These are phyloP conservation scores for Sitobion miscanthi DNA, from an alignment of 1,140 invertebrate genomes.

Conservation along the genomic window DNA sequence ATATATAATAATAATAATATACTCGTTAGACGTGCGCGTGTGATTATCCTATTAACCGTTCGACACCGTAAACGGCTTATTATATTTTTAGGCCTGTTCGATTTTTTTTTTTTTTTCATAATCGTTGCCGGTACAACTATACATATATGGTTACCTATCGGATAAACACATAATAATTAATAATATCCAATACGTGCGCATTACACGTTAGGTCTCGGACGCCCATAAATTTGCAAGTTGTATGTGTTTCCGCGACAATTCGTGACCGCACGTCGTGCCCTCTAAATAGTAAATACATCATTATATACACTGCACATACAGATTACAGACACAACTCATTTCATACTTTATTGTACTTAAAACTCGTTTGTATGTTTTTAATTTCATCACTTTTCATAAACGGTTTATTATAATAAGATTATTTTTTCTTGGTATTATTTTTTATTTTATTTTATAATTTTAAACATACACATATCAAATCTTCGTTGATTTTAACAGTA, in stretches of 20 bases:
- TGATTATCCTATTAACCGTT: slow-evolving; percentile 40
- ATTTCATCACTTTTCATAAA: slow-evolving; percentile 5
- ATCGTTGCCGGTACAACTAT: not conserved
- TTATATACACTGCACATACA: slow-evolving; percentile 25
- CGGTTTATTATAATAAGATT: not conserved
- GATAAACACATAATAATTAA: slow-evolving; percentile 14
- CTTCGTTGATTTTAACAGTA: not conserved
- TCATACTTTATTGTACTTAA: not conserved
- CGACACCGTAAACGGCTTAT: slow-evolving; percentile 31
- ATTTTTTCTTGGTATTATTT: slow-evolving; percentile 9
- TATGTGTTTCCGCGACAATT: slow-evolving; percentile 11
- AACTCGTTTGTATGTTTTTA: slow-evolving; percentile 1
- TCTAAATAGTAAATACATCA: slow-evolving; percentile 13
- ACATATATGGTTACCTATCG: not conserved
- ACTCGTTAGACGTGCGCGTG: slow-evolving; percentile 20
- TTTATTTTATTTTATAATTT: not conserved
- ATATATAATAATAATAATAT: slow-evolving; percentile 3
- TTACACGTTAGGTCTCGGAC: not conserved
- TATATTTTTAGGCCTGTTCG: slow-evolving; percentile 24
- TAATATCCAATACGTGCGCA: slow-evolving; percentile 15
- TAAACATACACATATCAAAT: not conserved
- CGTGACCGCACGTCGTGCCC: not conserved
- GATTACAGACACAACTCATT: not conserved
- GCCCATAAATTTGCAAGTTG: not conserved
- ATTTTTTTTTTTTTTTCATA: not conserved